Percentiles rank a stretch among this genome's conserved stretches.
phyloP scores from a whole-genome alignment of 2,113 vertebrate species.

The Tachysurus vachellii region DNA sequence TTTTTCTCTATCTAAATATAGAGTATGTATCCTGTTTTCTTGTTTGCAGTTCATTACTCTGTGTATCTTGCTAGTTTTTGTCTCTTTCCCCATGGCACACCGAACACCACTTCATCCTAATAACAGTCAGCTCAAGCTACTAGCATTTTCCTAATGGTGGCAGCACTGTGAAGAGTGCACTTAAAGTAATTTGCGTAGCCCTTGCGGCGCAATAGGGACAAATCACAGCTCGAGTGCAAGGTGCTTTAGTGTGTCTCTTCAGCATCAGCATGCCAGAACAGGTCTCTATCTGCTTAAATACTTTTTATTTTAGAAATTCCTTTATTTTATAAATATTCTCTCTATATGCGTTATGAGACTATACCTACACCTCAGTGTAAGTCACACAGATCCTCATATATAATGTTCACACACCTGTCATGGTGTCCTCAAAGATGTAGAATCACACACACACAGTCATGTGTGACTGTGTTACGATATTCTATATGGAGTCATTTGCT shows the following conservation, averaged over 20 bases:
- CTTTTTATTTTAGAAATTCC: slow-evolving; percentile 8
- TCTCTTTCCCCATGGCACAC: not conserved
- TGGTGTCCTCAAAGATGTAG: slow-evolving; percentile 34
- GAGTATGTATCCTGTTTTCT: not conserved
- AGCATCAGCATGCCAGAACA: slow-evolving; percentile 62
- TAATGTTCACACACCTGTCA: slow-evolving; percentile 12
- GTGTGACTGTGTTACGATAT: too few relatives aligned
- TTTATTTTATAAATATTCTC: not conserved
- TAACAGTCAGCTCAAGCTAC: not conserved
- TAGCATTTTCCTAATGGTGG: slow-evolving; percentile 70
- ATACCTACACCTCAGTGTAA: not conserved
- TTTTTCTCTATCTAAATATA: not conserved
- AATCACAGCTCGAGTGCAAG: slow-evolving; percentile 73
- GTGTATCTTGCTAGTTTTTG: not conserved
- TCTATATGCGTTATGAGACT: not conserved
- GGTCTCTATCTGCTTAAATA: slow-evolving; percentile 9
- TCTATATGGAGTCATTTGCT: not conserved
- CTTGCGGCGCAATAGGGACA: slow-evolving; percentile 68
- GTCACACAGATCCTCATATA: not conserved
- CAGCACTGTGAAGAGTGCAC: slow-evolving; percentile 71
- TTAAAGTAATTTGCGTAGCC: slow-evolving; percentile 80
- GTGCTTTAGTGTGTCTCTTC: slow-evolving; percentile 64
- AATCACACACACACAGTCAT: slow-evolving; percentile 42
- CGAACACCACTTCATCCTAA: slow-evolving; percentile 20
- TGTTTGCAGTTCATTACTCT: not conserved